Conservation (phyloP, 2,797 vertebrate species). For the Xenops minutus region DNA sequence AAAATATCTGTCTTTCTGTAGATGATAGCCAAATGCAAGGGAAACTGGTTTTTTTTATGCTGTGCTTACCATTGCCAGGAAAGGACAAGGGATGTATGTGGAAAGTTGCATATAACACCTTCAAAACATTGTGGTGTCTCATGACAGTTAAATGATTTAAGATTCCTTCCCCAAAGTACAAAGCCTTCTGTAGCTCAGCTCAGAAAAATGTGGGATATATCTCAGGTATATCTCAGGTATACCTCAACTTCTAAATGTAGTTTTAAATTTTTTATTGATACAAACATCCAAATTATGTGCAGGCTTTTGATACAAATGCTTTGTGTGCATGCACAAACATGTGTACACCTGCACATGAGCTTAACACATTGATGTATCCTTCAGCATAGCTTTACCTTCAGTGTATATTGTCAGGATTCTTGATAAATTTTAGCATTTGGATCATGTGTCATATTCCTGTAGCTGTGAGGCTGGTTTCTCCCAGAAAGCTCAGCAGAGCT, state of each 20-base stretch:
- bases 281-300: not conserved
- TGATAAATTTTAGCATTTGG: not conserved
- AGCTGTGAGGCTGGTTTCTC: not conserved
- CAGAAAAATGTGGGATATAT: not conserved
- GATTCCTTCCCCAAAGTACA: not conserved
- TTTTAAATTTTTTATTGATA: not conserved
- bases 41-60: not conserved
- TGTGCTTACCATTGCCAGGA: not conserved
- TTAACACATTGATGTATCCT: not conserved
- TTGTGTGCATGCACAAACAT: not conserved
- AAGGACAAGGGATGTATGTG: not conserved
- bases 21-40: not conserved
- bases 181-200: not conserved
- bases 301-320: not conserved
- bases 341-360: not conserved
- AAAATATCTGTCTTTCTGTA: not conserved
- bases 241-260: not conserved
- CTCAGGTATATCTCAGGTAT: not conserved
- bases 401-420: not conserved
- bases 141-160: not conserved
- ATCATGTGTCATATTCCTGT: not conserved
- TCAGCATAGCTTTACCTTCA: not conserved
- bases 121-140: accelerated
- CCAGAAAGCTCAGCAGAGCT: not conserved
- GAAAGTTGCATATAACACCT: not conserved